These are phyloP conservation scores for Neodiprion lecontei DNA, from an alignment of 1,140 invertebrate species.

Conservation along the genomic window DNA sequence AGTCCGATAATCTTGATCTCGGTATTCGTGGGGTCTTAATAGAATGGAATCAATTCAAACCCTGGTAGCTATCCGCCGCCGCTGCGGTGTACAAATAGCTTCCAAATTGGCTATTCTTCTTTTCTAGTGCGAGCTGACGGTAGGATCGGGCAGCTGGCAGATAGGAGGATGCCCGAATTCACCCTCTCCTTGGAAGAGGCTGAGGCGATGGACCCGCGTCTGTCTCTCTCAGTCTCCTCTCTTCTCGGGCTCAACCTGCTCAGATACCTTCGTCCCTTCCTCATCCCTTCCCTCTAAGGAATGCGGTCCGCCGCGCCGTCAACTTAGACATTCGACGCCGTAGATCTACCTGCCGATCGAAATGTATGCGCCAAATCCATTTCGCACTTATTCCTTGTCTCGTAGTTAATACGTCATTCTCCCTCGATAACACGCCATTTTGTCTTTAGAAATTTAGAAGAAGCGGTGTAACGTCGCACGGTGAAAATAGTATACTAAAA, in stretches of 20 bases:
- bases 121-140: not conserved
- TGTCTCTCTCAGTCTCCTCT: not conserved
- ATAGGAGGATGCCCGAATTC: not conserved
- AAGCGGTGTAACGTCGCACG: too few species aligned
- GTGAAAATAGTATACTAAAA: too few species aligned
- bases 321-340: not conserved
- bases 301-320: conserved; percentile 10
- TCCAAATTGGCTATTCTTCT: conserved; percentile 7
- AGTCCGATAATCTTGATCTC: not conserved
- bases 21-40: conserved; percentile 2
- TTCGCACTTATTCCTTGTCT: too few species aligned
- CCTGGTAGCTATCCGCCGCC: not conserved
- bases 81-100: not conserved
- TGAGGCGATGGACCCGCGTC: not conserved
- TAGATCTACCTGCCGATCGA: too few species aligned
- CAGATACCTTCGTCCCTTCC: conserved; percentile 9
- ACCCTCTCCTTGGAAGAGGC: not conserved
- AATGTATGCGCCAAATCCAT: too few species aligned
- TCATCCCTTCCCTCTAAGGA: conserved; percentile 12
- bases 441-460: too few species aligned
- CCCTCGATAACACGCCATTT: too few species aligned
- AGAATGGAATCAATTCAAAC: conserved; percentile 3
- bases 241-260: not conserved
- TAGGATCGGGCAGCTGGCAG: not conserved
- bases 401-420: too few species aligned